phyloP scores from a whole-genome alignment of 2,797 vertebrate species.

The Coendou prehensilis region DNA sequence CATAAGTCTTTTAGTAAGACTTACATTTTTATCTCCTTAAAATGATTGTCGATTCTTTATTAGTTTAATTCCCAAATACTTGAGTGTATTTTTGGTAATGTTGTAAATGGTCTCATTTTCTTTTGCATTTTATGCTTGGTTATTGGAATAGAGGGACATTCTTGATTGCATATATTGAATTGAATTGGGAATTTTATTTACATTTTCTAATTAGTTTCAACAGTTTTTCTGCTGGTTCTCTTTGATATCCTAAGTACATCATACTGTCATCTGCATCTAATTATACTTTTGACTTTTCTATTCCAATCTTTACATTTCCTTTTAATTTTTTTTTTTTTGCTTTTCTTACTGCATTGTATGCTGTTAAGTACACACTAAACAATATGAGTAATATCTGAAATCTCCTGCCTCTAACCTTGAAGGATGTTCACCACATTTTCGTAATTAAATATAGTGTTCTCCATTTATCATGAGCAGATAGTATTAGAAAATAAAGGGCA shows the following conservation, averaged over 20 bases:
- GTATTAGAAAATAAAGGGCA: not conserved
- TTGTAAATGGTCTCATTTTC: conserved; percentile 47
- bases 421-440: not conserved
- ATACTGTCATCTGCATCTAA: conserved; percentile 1
- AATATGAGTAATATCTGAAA: not conserved
- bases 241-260: not conserved
- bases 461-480: not conserved
- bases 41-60: conserved; percentile 52
- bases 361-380: not conserved
- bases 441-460: not conserved
- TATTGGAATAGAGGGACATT: conserved; percentile 42
- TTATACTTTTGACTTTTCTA: conserved; percentile 42
- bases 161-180: conserved; percentile 7
- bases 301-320: conserved; percentile 19
- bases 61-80: conserved; percentile 57
- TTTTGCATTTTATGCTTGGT: conserved; percentile 16
- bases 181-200: conserved; percentile 64
- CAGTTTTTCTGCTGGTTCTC: conserved; percentile 43
- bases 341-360: not conserved
- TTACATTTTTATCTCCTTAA: conserved; percentile 47
- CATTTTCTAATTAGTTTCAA: conserved; percentile 68
- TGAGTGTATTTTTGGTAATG: conserved; percentile 25
- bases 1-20: not conserved
- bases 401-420: not conserved
- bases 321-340: not conserved